A percentile compares a stretch with the other conserved stretches of the same genome.
phyloP scores from a whole-genome alignment of 1,140 invertebrate genomes.

The Pseudachorutes palmiensis region DNA sequence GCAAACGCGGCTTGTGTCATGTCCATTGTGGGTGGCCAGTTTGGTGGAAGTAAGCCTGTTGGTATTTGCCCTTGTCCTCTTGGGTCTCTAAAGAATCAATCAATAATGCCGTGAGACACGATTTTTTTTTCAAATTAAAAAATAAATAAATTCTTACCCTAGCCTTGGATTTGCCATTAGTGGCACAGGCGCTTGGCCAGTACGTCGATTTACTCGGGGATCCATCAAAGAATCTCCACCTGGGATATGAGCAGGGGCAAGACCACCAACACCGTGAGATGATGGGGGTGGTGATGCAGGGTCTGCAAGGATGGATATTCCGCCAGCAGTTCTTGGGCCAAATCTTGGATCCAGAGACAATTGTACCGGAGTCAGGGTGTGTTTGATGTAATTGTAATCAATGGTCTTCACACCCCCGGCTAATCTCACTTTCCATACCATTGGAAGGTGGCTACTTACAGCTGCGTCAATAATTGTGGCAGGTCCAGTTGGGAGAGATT shows the following conservation, averaged over 20 bases:
- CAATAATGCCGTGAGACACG: neutral
- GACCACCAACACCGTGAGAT: neutral
- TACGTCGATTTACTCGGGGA: conserved; percentile 9
- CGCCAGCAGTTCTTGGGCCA: neutral
- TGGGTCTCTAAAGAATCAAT: neutral
- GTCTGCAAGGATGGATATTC: conserved; percentile 16
- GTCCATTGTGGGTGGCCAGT: neutral
- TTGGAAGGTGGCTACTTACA: conserved; percentile 62
- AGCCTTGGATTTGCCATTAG: conserved; percentile 6
- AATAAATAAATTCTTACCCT: neutral
- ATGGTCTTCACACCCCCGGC: conserved; percentile 55
- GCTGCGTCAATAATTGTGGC: conserved; percentile 77
- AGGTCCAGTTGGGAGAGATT: conserved; percentile 42
- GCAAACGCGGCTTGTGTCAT: conserved; percentile 13
- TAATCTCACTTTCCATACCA: conserved; percentile 56
- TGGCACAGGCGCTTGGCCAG: conserved; percentile 12
- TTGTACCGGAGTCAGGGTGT: conserved; percentile 43
- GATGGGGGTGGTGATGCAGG: neutral
- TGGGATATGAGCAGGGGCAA: neutral
- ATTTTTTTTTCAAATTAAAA: neutral
- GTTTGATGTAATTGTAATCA: conserved; percentile 62
- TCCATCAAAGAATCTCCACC: conserved; percentile 3
- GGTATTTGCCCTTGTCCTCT: neutral
- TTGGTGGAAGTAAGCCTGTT: neutral
- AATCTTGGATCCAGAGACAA: conserved; percentile 30